Conservation (phyloP, 1,140 invertebrate species). For the Anastatus disparis region DNA sequence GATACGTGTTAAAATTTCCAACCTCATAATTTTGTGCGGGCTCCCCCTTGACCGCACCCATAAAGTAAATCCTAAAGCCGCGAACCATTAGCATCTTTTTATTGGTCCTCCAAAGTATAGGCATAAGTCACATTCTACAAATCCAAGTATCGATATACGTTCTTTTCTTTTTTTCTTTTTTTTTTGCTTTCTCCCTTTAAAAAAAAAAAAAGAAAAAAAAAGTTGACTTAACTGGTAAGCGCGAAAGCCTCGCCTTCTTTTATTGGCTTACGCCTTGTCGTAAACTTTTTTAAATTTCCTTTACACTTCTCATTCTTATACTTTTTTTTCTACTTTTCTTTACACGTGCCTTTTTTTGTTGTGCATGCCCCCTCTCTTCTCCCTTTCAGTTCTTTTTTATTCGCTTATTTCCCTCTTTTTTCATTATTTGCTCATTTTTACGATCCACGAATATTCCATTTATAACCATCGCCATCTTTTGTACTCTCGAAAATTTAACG, state of each 20-base stretch:
- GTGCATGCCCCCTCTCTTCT: neutral
- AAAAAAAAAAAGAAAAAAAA: no score
- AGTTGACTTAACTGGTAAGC: no score
- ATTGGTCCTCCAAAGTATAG: neutral
- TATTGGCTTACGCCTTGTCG: conserved; percentile 7
- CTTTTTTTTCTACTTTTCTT: neutral
- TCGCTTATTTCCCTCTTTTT: no score
- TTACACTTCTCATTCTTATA: neutral
- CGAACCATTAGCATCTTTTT: neutral
- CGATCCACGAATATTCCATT: neutral
- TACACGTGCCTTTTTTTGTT: neutral
- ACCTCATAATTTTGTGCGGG: no score
- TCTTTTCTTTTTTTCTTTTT: no score
- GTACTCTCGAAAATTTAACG: no score
- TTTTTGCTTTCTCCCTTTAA: no score
- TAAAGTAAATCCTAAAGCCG: neutral
- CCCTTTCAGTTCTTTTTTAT: no score
- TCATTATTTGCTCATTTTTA: conserved; percentile 9
- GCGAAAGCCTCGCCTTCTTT: neutral
- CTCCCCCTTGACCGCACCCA: no score
- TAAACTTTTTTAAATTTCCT: conserved; percentile 20
- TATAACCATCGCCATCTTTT: no score
- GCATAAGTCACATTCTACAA: neutral
- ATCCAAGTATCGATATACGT: no score
- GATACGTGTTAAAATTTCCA: no score